Evolutionary conservation across 2,888 invertebrate species (phyloP).

Genomic region (Sepiola atlantica): DNA sequence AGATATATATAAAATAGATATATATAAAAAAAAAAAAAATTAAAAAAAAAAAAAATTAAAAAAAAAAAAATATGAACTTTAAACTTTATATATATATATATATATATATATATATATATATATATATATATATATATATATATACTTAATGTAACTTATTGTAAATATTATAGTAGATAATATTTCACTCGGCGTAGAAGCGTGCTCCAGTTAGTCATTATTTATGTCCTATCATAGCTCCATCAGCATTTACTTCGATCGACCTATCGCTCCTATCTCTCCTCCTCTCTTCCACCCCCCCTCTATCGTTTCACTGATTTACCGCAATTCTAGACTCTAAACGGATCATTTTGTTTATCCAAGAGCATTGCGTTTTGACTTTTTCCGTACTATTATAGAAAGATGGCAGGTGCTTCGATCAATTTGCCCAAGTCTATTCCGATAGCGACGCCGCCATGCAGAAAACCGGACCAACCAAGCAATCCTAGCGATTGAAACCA

Average conservation of each 20-base stretch:
- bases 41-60: not conserved
- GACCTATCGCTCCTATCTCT: not conserved
- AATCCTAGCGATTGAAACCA: not conserved
- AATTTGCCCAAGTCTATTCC: constrained; percentile 19
- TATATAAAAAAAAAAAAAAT: not conserved
- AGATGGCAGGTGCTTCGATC: constrained; percentile 21
- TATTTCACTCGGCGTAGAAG: too few relatives aligned
- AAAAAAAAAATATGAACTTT: not conserved
- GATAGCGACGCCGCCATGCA: constrained; percentile 2
- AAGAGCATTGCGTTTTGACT: constrained; percentile 23
- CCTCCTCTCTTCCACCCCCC: too few relatives aligned
- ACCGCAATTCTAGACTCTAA: not conserved
- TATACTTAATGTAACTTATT: too few relatives aligned
- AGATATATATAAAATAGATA: too few relatives aligned
- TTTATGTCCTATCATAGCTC: not conserved
- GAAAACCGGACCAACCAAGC: constrained; percentile 24
- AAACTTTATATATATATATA: too few relatives aligned
- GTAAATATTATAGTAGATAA: too few relatives aligned
- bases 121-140: too few relatives aligned
- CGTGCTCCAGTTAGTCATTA: not conserved
- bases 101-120: too few relatives aligned
- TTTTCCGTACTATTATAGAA: constrained; percentile 23
- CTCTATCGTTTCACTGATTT: not conserved
- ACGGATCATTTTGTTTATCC: constrained; percentile 24
- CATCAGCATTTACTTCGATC: not conserved